Percentiles rank a stretch among this genome's conserved stretches.
Conservation (phyloP, 2,888 invertebrate species). For the Opisthograptis luteolata region DNA sequence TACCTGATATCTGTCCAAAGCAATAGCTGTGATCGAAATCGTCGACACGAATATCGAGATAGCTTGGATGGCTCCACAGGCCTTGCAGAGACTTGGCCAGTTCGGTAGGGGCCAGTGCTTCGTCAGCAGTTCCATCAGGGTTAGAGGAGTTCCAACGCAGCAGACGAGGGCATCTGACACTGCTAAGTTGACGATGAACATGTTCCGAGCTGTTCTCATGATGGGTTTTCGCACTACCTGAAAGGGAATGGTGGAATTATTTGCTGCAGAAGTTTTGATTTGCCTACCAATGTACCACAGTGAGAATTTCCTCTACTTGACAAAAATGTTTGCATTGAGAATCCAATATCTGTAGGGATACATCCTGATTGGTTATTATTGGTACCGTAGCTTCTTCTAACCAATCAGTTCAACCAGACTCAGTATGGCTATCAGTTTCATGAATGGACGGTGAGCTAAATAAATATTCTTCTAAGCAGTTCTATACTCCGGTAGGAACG, state of each 20-base stretch:
- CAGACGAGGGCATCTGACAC: constrained; percentile 93
- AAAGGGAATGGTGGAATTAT: constrained; percentile 34
- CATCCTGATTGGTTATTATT: too few relatives aligned
- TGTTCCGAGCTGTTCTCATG: constrained; percentile 96
- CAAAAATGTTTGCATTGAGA: too few relatives aligned
- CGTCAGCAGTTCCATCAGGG: constrained; percentile 92
- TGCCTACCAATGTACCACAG: too few relatives aligned
- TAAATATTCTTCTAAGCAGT: too few relatives aligned
- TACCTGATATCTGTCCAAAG: constrained; percentile 92
- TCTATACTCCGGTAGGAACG: too few relatives aligned
- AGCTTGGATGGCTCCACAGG: constrained; percentile 94
- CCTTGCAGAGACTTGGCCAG: constrained; percentile 91
- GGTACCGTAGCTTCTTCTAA: too few relatives aligned
- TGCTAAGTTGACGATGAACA: constrained; percentile 95
- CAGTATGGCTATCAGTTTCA: too few relatives aligned
- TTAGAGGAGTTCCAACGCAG: constrained; percentile 95
- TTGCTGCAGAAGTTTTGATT: too few relatives aligned
- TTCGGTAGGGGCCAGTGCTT: constrained; percentile 95
- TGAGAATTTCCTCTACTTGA: too few relatives aligned
- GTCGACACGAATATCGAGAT: constrained; percentile 97
- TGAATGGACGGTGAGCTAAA: too few relatives aligned
- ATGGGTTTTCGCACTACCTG: constrained; percentile 92
- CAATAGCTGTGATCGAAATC: constrained; percentile 96
- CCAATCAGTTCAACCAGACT: too few relatives aligned
- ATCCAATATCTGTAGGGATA: too few relatives aligned